A percentile compares a stretch with the other conserved stretches of the same genome.
Conservation (phyloP, 2,113 vertebrate genomes). For the Poecilia latipinna region DNA sequence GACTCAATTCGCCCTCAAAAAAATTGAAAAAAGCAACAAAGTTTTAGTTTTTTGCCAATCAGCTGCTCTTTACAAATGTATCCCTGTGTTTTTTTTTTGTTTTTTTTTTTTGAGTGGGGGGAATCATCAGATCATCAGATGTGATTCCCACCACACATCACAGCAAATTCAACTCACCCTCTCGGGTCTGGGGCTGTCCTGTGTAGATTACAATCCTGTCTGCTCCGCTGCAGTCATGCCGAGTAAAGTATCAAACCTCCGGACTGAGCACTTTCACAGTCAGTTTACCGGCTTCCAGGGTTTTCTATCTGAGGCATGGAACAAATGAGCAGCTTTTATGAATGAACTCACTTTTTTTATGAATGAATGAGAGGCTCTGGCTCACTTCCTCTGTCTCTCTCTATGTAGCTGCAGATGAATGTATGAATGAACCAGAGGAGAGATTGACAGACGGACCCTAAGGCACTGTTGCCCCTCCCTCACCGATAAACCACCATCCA, state of each 20-base stretch:
- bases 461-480: slow-evolving; percentile 62
- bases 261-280: slow-evolving; percentile 39
- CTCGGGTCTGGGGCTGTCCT: slow-evolving; percentile 40
- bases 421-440: slow-evolving; percentile 88
- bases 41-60: neutral
- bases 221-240: slow-evolving; percentile 29
- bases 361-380: slow-evolving; percentile 81
- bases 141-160: neutral
- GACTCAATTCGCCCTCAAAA: neutral
- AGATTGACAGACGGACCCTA: slow-evolving; percentile 85
- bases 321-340: slow-evolving; percentile 83
- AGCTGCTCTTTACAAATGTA: neutral
- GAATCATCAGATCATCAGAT: neutral
- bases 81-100: neutral
- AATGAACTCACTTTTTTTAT: slow-evolving; percentile 85
- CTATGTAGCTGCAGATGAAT: slow-evolving; percentile 81
- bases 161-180: slow-evolving; percentile 59
- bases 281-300: slow-evolving; percentile 39
- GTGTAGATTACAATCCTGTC: slow-evolving; percentile 36
- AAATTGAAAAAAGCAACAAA: neutral
- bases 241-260: slow-evolving; percentile 34
- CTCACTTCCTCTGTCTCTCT: slow-evolving; percentile 49
- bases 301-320: slow-evolving; percentile 42
- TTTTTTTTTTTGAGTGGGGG: neutral
- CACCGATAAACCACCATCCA: slow-evolving; percentile 76